Conservation (phyloP, 2,888 invertebrate species). For the Stenoptilia bipunctidactyla region DNA sequence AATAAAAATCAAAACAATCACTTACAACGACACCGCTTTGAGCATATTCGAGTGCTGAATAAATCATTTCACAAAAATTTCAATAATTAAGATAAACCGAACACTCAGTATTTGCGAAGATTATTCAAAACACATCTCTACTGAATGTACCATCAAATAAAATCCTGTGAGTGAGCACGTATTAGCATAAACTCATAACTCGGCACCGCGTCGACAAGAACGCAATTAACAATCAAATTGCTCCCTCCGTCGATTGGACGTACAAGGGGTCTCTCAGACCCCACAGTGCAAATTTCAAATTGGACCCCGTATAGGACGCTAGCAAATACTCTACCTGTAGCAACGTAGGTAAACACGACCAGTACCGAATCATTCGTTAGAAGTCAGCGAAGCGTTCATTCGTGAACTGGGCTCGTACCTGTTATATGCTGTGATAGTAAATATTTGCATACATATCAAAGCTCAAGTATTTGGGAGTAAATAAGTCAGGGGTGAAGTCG, state of each 20-base stretch:
- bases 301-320: slow-evolving; percentile 37
- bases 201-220: slow-evolving; percentile 28
- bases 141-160: not conserved
- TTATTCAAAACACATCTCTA: too few species aligned
- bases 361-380: slow-evolving; percentile 48
- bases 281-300: slow-evolving; percentile 44
- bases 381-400: slow-evolving; percentile 57
- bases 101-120: too few species aligned
- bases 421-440: slow-evolving; percentile 53
- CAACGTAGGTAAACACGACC: slow-evolving; percentile 26
- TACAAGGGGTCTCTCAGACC: slow-evolving; percentile 3
- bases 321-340: slow-evolving; percentile 15
- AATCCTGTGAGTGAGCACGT: not conserved
- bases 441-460: slow-evolving; percentile 65
- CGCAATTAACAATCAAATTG: slow-evolving; percentile 52
- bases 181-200: slow-evolving; percentile 1
- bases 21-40: too few species aligned
- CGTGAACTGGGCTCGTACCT: slow-evolving; percentile 56
- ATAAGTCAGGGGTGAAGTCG: slow-evolving; percentile 23
- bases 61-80: too few species aligned
- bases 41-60: too few species aligned
- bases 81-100: too few species aligned
- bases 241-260: slow-evolving; percentile 35
- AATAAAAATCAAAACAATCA: too few species aligned
- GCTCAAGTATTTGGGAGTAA: slow-evolving; percentile 34